Evolutionary conservation across 1,140 invertebrate species (phyloP).

Genomic region (Scylla paramamosain): DNA sequence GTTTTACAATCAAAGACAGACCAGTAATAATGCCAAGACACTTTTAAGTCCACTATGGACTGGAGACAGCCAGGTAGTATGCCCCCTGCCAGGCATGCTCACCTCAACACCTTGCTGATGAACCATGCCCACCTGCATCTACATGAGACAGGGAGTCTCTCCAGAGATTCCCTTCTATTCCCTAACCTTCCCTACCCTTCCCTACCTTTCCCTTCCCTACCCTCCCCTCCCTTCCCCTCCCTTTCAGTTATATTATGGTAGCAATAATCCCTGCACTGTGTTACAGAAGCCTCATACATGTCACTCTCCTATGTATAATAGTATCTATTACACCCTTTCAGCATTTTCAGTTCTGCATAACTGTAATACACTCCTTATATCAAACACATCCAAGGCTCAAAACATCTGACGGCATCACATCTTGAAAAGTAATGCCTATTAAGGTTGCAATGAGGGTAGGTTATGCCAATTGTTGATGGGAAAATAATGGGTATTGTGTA

Average conservation of each 20-base stretch:
- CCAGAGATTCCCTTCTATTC: neutral
- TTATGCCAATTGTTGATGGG: constrained; percentile 56
- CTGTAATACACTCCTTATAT: constrained; percentile 28
- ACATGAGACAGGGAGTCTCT: neutral
- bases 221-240: too few relatives aligned
- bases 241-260: neutral
- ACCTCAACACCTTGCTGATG: neutral
- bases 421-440: constrained; percentile 57
- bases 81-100: neutral
- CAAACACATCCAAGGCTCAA: constrained; percentile 37
- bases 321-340: too few relatives aligned
- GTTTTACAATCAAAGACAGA: neutral
- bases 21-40: constrained; percentile 21
- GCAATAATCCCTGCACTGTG: neutral
- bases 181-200: neutral
- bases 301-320: neutral
- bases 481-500: constrained; percentile 56
- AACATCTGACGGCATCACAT: constrained; percentile 65
- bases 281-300: neutral
- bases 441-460: constrained; percentile 59
- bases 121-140: neutral
- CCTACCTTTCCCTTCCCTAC: neutral
- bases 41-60: neutral
- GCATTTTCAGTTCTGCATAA: neutral
- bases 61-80: neutral